A percentile compares a stretch with the other conserved stretches of the same genome.
phyloP scores from a whole-genome alignment of 2,888 invertebrate genomes.

The Fragum whitleyi region DNA sequence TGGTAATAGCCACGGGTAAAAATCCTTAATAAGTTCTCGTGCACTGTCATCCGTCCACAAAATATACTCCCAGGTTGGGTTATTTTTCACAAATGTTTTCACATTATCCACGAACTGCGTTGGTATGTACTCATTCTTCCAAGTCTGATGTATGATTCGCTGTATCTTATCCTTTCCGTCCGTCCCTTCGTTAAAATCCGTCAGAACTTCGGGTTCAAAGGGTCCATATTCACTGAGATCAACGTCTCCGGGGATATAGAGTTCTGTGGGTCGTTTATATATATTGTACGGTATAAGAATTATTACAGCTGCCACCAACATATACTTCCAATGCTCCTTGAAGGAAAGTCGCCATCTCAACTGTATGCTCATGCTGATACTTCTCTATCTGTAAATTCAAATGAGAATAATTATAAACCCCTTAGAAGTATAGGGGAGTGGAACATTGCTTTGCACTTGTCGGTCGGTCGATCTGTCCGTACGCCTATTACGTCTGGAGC shows the following conservation, averaged over 20 bases:
- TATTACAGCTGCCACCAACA: neutral
- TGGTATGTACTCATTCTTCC: conserved; percentile 72
- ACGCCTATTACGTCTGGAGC: too few relatives aligned
- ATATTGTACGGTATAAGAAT: neutral
- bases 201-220: conserved; percentile 20
- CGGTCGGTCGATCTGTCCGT: too few relatives aligned
- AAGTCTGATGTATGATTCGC: conserved; percentile 76
- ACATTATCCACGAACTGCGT: conserved; percentile 72
- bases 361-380: neutral
- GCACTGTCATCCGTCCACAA: conserved; percentile 83
- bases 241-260: conserved; percentile 17
- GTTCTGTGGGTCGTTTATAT: conserved; percentile 18
- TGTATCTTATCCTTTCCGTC: conserved; percentile 20
- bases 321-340: neutral
- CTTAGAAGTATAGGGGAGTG: too few relatives aligned
- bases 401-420: too few relatives aligned
- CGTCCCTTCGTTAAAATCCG: conserved; percentile 13
- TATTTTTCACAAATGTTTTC: conserved; percentile 73
- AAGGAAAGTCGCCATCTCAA: neutral
- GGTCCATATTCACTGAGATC: conserved; percentile 23
- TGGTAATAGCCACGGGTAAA: conserved; percentile 73
- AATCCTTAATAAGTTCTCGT: conserved; percentile 71
- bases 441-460: too few relatives aligned
- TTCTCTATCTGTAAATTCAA: neutral
- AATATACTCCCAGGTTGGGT: conserved; percentile 82